Percentiles rank a stretch among this genome's conserved stretches.
Evolutionary conservation across 2,113 vertebrate species (phyloP).

Genomic region (Zosterops pallidus): DNA sequence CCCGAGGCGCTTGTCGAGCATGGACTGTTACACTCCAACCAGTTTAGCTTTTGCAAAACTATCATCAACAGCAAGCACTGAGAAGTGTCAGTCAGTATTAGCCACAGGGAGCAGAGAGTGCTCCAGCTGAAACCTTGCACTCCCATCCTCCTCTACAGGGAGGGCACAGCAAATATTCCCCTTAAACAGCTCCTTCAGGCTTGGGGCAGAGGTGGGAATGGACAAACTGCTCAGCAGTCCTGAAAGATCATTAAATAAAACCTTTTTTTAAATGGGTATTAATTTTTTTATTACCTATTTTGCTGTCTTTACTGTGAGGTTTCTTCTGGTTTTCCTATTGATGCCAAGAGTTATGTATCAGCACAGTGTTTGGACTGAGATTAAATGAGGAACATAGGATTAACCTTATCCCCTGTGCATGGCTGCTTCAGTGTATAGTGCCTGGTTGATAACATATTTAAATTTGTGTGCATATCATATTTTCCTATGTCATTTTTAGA

Average conservation of each 20-base stretch:
- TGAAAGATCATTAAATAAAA: not conserved
- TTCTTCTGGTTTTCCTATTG: not conserved
- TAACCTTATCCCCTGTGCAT: not conserved
- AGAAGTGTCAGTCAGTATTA: not conserved
- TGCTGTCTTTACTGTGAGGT: not conserved
- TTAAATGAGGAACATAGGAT: not conserved
- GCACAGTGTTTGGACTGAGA: not conserved
- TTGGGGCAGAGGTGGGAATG: not conserved
- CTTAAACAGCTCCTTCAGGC: not conserved
- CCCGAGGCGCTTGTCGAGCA: not conserved
- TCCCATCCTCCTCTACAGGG: not conserved
- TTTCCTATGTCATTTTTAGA: not conserved
- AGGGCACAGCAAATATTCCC: not conserved
- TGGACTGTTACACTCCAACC: not conserved
- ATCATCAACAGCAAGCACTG: not conserved
- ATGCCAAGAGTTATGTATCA: not conserved
- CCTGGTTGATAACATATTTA: not conserved
- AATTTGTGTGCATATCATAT: fast-evolving
- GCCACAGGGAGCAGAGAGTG: not conserved
- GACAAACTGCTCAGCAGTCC: not conserved
- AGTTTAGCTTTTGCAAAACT: not conserved
- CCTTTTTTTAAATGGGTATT: fast-evolving
- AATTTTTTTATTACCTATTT: fast-evolving
- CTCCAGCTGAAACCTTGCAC: not conserved
- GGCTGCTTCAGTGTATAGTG: not conserved